Evolutionary conservation across 2,113 vertebrate genomes (phyloP).

Genomic region (Eudyptes chrysolophus): DNA sequence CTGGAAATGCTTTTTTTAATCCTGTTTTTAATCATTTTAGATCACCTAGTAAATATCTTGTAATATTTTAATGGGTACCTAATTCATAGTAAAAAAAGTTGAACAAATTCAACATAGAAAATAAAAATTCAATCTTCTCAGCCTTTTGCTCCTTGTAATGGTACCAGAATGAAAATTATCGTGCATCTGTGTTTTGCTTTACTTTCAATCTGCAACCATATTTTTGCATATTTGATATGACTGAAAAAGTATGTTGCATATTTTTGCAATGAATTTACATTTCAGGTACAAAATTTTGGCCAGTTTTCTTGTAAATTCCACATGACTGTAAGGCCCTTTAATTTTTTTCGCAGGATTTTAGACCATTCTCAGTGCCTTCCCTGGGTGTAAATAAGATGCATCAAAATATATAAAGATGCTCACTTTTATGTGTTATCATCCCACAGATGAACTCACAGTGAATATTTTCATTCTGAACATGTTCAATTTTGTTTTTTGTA

Average conservation of each 20-base stretch:
- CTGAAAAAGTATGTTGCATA: neutral
- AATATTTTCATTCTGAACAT: neutral
- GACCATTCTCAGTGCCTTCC: neutral
- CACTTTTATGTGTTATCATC: neutral
- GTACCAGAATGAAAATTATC: neutral
- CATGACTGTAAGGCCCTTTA: neutral
- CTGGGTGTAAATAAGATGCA: neutral
- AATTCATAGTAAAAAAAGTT: neutral
- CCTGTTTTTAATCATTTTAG: neutral
- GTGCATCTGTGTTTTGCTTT: neutral
- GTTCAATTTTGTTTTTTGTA: neutral
- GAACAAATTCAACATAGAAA: neutral
- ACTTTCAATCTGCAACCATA: neutral
- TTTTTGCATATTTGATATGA: neutral
- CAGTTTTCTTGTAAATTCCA: neutral
- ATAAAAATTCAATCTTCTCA: neutral
- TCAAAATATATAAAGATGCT: neutral
- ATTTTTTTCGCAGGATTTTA: neutral
- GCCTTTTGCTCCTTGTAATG: neutral
- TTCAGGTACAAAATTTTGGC: neutral
- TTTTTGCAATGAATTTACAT: neutral
- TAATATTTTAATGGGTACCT: slow-evolving; percentile 18
- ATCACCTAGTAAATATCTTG: slow-evolving; percentile 15
- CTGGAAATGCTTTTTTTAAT: neutral
- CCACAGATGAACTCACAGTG: neutral